Evolutionary conservation across 2,888 invertebrate genomes (phyloP).

Genomic region (Rotaria socialis): DNA sequence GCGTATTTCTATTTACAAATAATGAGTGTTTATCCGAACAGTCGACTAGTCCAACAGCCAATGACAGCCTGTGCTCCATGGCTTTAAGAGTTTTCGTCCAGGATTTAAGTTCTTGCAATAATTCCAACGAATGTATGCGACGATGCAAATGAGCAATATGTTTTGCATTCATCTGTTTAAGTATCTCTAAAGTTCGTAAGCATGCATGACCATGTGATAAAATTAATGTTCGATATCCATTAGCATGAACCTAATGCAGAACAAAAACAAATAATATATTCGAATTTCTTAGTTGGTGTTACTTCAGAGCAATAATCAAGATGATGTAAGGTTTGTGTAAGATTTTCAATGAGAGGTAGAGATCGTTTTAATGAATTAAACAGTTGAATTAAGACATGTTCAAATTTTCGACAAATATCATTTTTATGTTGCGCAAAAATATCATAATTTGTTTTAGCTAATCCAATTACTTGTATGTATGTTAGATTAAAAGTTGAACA

Average conservation of each 20-base stretch:
- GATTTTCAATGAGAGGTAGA: not conserved
- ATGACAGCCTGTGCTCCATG: not conserved
- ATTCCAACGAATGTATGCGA: not conserved
- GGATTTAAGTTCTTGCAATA: slow-evolving; percentile 11
- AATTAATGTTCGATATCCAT: slow-evolving; percentile 83
- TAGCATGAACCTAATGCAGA: slow-evolving; percentile 76
- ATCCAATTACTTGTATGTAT: not conserved
- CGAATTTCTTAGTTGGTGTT: not conserved
- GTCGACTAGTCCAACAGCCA: not conserved
- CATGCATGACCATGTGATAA: not conserved
- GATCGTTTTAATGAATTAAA: not conserved
- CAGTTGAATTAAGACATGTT: not conserved
- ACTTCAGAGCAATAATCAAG: slow-evolving; percentile 19
- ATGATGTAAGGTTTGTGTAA: not conserved
- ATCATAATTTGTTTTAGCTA: not conserved
- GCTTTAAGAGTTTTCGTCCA: not conserved
- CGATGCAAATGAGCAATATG: not conserved
- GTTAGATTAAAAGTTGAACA: not conserved
- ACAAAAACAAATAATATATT: not conserved
- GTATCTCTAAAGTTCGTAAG: not conserved
- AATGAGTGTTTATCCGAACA: not conserved
- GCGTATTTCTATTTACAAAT: not conserved
- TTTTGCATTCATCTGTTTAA: not conserved
- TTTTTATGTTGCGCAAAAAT: not conserved
- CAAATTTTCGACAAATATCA: not conserved